These are phyloP conservation scores for Acipenser ruthenus DNA, from an alignment of 2,797 vertebrate genomes.

Conservation along the genomic window DNA sequence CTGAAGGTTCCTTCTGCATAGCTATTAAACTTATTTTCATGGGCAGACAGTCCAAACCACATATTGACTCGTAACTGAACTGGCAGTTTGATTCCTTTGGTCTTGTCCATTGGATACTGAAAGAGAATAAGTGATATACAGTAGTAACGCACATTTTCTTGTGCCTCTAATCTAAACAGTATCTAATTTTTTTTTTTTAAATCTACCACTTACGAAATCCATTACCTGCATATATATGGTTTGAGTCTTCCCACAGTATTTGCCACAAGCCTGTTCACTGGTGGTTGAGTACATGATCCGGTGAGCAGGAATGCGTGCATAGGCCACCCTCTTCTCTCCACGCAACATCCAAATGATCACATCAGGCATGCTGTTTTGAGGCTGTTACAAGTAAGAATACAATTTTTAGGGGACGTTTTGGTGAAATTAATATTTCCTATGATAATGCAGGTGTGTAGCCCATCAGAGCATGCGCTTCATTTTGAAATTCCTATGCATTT, in stretches of 20 bases:
- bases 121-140: not conserved
- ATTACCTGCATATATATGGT: slow-evolving; percentile 82
- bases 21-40: slow-evolving; percentile 89
- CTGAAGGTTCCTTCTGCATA: slow-evolving; percentile 87
- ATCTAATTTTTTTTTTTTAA: too few species aligned
- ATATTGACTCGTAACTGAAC: slow-evolving; percentile 80
- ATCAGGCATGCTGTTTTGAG: slow-evolving; percentile 95
- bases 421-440: too few species aligned
- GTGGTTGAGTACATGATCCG: slow-evolving; percentile 76
- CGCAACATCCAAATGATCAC: slow-evolving; percentile 95
- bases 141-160: too few species aligned
- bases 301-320: slow-evolving; percentile 79
- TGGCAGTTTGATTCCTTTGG: slow-evolving; percentile 74
- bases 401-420: not conserved
- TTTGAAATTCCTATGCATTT: too few species aligned
- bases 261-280: slow-evolving; percentile 75
- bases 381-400: slow-evolving; percentile 49
- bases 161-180: too few species aligned
- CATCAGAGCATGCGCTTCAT: too few species aligned
- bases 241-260: slow-evolving; percentile 79
- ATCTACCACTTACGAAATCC: too few species aligned
- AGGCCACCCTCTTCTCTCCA: slow-evolving; percentile 87
- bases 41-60: slow-evolving; percentile 83
- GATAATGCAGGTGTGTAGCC: too few species aligned
- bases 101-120: slow-evolving; percentile 88